Conservation (phyloP, 2,797 vertebrate species). For the Psittacula derbiana region DNA sequence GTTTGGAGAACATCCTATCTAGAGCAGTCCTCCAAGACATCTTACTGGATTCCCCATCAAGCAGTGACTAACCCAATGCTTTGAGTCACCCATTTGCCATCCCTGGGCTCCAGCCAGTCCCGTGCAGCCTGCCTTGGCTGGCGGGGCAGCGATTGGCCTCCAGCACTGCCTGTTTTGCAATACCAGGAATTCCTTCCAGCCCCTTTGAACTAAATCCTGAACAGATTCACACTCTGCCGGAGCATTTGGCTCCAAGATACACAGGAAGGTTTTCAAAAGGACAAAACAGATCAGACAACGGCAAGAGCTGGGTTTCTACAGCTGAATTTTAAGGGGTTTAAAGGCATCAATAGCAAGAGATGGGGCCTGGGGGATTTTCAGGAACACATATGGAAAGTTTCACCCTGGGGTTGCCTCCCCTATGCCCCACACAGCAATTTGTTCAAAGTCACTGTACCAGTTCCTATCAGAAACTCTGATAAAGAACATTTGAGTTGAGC, state of each 20-base stretch:
- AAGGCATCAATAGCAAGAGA: neutral
- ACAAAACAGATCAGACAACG: neutral
- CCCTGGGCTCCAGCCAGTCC: neutral
- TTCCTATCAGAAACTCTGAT: neutral
- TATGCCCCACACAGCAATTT: neutral
- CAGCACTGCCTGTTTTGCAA: neutral
- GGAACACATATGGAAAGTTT: fast-evolving
- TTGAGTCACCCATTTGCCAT: conserved; percentile 22
- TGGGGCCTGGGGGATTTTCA: neutral
- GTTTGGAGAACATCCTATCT: conserved; percentile 62
- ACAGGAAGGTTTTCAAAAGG: neutral
- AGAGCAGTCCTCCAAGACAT: neutral
- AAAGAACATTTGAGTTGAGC: neutral
- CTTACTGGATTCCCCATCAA: neutral
- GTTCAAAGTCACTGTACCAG: neutral
- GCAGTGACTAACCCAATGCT: neutral
- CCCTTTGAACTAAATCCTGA: conserved; percentile 36
- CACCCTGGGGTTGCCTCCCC: neutral
- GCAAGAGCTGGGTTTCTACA: neutral
- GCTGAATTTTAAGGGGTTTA: neutral
- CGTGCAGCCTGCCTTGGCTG: neutral
- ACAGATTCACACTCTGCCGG: neutral
- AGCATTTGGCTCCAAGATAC: neutral
- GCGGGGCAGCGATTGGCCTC: neutral
- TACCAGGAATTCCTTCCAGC: conserved; percentile 45